Evolutionary conservation across 2,888 invertebrate species (phyloP).

Genomic region (Drosophila helvetica): DNA sequence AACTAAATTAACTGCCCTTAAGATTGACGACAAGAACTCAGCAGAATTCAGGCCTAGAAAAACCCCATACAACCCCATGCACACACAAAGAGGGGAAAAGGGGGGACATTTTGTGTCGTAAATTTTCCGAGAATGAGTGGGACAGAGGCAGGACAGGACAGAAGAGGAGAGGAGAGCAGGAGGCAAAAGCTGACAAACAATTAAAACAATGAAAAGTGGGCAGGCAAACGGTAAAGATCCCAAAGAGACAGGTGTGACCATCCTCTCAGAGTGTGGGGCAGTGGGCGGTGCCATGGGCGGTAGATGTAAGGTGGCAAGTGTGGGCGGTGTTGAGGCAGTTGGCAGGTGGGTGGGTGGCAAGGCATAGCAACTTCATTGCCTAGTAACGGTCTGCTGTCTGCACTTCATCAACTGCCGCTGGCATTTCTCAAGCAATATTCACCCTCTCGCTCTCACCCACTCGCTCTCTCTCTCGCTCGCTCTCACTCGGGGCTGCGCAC

Average conservation of each 20-base stretch:
- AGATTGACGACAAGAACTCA: constrained; percentile 62
- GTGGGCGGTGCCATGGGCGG: neutral
- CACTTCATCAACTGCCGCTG: constrained; percentile 45
- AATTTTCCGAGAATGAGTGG: constrained; percentile 1
- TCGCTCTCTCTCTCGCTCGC: constrained; percentile 1
- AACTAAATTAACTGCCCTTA: constrained; percentile 60
- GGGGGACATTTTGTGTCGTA: constrained; percentile 27
- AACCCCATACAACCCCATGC: neutral
- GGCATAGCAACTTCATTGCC: constrained; percentile 57
- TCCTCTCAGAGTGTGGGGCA: constrained; percentile 2
- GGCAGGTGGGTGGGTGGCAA: neutral
- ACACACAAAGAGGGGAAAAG: constrained; percentile 17
- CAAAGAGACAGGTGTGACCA: constrained; percentile 59
- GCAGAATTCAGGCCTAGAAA: constrained; percentile 21
- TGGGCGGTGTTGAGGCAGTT: neutral
- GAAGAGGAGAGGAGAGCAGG: neutral
- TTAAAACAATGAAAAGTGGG: constrained; percentile 72
- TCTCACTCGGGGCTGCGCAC: constrained; percentile 1
- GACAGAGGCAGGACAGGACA: neutral
- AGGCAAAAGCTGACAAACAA: constrained; percentile 55
- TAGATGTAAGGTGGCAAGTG: neutral
- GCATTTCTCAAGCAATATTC: constrained; percentile 36
- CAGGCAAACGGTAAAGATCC: constrained; percentile 53
- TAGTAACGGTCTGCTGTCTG: constrained; percentile 54
- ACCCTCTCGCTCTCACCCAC: neutral